phyloP scores from a whole-genome alignment of 1,140 invertebrate genomes.

The Drosophila arawakana region DNA sequence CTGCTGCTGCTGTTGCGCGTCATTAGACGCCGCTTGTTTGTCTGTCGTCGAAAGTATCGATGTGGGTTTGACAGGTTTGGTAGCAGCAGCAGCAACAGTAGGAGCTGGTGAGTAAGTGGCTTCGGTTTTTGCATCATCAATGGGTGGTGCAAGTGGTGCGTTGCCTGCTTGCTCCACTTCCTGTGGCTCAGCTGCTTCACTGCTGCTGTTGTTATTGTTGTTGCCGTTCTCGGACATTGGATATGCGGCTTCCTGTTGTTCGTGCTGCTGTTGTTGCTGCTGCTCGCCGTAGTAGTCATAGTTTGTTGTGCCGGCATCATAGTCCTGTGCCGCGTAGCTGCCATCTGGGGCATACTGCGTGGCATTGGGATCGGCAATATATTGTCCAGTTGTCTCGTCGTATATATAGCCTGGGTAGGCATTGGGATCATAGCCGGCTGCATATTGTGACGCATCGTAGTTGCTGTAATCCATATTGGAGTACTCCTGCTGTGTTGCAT shows the following conservation, averaged over 20 bases:
- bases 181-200: constrained; percentile 33
- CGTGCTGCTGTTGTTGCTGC: constrained; percentile 27
- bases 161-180: constrained; percentile 45
- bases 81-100: neutral
- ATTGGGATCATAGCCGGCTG: constrained; percentile 73
- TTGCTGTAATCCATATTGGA: constrained; percentile 78
- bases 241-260: constrained; percentile 67
- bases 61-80: constrained; percentile 72
- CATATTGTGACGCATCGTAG: constrained; percentile 74
- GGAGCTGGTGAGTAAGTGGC: constrained; percentile 23
- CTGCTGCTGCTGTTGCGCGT: constrained; percentile 70
- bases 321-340: constrained; percentile 66
- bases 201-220: constrained; percentile 37
- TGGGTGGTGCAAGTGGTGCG: neutral
- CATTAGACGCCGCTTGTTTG: constrained; percentile 75
- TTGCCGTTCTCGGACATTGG: constrained; percentile 38
- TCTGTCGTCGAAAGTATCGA: constrained; percentile 80
- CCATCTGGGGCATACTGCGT: constrained; percentile 65
- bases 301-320: constrained; percentile 50
- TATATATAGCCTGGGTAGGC: constrained; percentile 82
- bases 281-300: constrained; percentile 70
- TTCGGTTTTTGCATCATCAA: constrained; percentile 32
- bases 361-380: constrained; percentile 78
- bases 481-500: constrained; percentile 63
- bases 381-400: constrained; percentile 76